Base-by-base conservation (phyloP, 2,888 invertebrate genomes). In the Octonoba sinensis region DNA sequence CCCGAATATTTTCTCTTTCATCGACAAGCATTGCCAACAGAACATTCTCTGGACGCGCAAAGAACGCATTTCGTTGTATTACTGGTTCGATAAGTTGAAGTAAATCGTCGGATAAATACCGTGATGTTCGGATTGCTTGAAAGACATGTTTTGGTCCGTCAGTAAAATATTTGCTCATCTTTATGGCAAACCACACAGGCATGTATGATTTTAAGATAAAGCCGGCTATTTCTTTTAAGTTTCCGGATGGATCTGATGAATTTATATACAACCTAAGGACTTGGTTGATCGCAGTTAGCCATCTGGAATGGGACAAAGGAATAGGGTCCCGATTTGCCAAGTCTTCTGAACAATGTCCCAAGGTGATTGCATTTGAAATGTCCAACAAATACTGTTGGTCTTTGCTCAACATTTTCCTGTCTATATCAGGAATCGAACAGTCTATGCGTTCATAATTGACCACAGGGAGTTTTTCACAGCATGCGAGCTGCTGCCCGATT, bases 281-380 rank as follows among this genome's bases (percentile, higher is more conserved):
- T 6, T 27, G 2, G 27, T 27, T 27, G 6, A 6, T 6, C 6
- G 27, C 27, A 27, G 27, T 27, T 27, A 27, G 27, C 6, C 6
- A 27, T 27, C 27, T 27, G 27, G 27, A 27, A 27, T 2, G 27
- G 27, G 27, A 27, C 3, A 27, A 27, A 27, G 27, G 27, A 27
- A 11, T 13, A 51, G 51, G 51, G 51, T 51, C 15, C 11, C 18
- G 51, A 51, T 51, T 51, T 51, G 51, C 12, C 51, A 51, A 51
- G 51, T 51, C 51, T 6, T 51, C 51, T 51, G 51, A 13, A 51
- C 51, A 51, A 8, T 51, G 51, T 51, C 51, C 51, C 51, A 51
- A 51, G 51, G 15, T 8, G 3, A 51, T 51, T 51, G 18, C 1
- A 51, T 13, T 13, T 51, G 51, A 51, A 51, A 51, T 51, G 15